phyloP scores from a whole-genome alignment of 1,140 invertebrate species.

The Calliphora vicina region DNA sequence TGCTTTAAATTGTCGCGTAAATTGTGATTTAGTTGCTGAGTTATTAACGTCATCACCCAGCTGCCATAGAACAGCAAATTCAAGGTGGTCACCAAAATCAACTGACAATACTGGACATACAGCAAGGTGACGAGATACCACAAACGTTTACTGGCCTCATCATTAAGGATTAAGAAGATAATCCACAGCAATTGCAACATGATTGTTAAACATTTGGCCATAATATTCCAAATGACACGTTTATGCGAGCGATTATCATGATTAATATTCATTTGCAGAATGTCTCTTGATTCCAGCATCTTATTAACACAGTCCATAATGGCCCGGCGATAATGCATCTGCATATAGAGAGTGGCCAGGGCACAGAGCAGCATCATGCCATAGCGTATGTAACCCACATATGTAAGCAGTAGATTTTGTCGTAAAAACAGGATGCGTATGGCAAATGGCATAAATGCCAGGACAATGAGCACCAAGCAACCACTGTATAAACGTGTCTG shows the following conservation, averaged over 20 bases:
- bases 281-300: neutral
- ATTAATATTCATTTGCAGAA: neutral
- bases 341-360: slow-evolving; percentile 15
- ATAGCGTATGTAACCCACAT: slow-evolving; percentile 31
- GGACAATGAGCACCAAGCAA: neutral
- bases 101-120: slow-evolving; percentile 27
- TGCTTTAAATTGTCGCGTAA: neutral
- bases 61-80: slow-evolving; percentile 16
- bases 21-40: neutral
- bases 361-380: slow-evolving; percentile 13
- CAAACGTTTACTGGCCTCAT: neutral
- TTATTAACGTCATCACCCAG: neutral
- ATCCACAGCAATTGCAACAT: slow-evolving; percentile 16
- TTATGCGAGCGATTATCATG: neutral
- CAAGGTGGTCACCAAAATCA: slow-evolving; percentile 29
- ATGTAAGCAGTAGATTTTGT: slow-evolving; percentile 19
- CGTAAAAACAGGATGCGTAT: slow-evolving; percentile 25
- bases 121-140: slow-evolving; percentile 18
- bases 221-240: neutral
- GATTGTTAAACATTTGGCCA: slow-evolving; percentile 15
- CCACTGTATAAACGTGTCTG: neutral
- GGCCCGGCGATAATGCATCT: neutral
- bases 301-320: slow-evolving; percentile 13
- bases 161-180: slow-evolving; percentile 18
- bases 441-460: neutral